Evolutionary conservation across 2,113 vertebrate genomes (phyloP).

Genomic region (Edolisoma coerulescens): DNA sequence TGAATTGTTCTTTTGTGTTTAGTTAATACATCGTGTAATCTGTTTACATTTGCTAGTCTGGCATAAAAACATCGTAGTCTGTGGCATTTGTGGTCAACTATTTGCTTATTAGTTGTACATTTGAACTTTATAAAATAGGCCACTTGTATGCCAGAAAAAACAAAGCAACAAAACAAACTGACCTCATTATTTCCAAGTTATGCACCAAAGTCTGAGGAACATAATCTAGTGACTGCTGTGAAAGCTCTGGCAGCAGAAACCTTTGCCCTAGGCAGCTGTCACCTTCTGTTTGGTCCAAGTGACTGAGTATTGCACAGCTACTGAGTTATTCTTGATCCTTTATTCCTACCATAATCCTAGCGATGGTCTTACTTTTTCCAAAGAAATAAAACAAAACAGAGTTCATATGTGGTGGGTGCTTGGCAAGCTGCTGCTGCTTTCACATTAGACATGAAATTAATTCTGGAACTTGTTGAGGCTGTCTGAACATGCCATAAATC

Average conservation of each 20-base stretch:
- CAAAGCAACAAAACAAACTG: not conserved
- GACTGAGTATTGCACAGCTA: not conserved
- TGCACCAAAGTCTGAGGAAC: not conserved
- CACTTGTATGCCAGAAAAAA: not conserved
- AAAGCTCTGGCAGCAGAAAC: constrained; percentile 9
- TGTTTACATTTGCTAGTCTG: not conserved
- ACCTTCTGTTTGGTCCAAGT: not conserved
- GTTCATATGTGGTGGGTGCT: not conserved
- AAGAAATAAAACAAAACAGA: not conserved
- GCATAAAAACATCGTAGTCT: not conserved
- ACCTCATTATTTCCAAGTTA: constrained; percentile 13
- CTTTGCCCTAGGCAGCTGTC: not conserved
- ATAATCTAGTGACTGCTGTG: not conserved
- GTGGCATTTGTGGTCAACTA: not conserved
- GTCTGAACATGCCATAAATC: not conserved
- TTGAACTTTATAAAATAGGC: constrained; percentile 10
- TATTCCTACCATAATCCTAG: not conserved
- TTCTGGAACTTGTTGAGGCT: not conserved
- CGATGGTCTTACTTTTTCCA: not conserved
- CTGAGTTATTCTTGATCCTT: not conserved
- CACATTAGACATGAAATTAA: not conserved
- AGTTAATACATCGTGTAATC: not conserved
- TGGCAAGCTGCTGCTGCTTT: not conserved
- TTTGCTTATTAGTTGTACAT: not conserved
- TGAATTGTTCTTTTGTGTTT: not conserved